These are phyloP conservation scores for Strix aluco DNA, from an alignment of 2,113 vertebrate genomes.

Conservation along the genomic window DNA sequence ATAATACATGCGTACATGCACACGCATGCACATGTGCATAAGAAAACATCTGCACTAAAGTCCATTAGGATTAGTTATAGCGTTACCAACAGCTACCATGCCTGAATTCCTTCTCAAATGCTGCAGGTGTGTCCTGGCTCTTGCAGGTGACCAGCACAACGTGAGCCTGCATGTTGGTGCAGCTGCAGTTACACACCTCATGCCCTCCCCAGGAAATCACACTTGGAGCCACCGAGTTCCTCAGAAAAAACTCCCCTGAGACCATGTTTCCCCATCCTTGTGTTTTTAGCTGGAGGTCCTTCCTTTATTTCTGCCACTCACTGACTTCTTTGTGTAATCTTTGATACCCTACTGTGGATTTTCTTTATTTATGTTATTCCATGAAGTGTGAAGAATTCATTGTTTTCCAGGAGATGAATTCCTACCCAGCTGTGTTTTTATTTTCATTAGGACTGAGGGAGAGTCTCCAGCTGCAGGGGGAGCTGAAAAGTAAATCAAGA, in stretches of 20 bases:
- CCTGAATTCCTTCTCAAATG: not conserved
- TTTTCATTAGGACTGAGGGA: constrained; percentile 36
- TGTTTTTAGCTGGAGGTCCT: not conserved
- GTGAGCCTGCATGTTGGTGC: rapidly evolving
- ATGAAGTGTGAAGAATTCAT: constrained; percentile 46
- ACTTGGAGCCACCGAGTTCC: not conserved
- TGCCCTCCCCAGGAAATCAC: not conserved
- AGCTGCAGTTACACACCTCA: not conserved
- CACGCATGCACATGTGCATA: not conserved
- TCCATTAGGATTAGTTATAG: not conserved
- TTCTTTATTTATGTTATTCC: constrained; percentile 25
- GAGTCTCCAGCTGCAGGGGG: not conserved
- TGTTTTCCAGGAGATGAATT: constrained; percentile 35
- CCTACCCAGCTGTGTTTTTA: constrained; percentile 32
- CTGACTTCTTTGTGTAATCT: not conserved
- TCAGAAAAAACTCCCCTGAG: not conserved
- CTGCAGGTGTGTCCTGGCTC: not conserved
- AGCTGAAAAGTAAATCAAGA: constrained; percentile 26
- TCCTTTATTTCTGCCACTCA: not conserved
- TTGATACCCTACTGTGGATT: not conserved
- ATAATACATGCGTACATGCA: rapidly evolving
- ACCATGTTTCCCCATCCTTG: not conserved
- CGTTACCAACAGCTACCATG: not conserved
- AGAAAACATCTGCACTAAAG: not conserved
- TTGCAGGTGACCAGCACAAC: not conserved